A percentile compares a stretch with the other conserved stretches of the same genome.
These are phyloP conservation scores for Rhagophthalmus giganteus DNA, from an alignment of 2,888 invertebrate species.

Conservation along the genomic window DNA sequence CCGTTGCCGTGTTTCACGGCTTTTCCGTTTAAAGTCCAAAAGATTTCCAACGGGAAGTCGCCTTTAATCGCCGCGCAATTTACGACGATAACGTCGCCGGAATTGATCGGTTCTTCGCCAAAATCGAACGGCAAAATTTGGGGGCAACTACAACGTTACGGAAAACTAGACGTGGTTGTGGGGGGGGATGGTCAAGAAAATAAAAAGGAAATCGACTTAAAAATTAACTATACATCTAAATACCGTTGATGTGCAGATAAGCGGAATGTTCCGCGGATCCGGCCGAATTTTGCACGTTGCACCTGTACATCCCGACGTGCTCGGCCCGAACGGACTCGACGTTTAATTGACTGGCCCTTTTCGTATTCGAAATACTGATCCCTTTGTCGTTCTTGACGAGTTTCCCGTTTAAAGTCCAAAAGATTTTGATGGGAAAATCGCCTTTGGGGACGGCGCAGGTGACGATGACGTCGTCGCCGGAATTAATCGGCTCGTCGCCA, in stretches of 20 bases:
- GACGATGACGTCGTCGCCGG: conserved; percentile 67
- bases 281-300: conserved; percentile 73
- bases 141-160: conserved; percentile 2
- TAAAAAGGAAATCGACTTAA: conserved; percentile 70
- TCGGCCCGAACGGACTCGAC: conserved; percentile 71
- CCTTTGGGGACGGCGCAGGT: conserved; percentile 71
- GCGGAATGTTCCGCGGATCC: conserved; percentile 70
- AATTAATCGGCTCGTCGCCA: conserved; percentile 68
- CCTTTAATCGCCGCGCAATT: conserved; percentile 71
- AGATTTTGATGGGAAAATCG: conserved; percentile 71
- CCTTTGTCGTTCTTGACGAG: conserved; percentile 55
- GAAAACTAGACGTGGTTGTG: not conserved
- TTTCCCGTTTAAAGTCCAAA: conserved; percentile 75
- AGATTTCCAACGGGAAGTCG: conserved; percentile 71
- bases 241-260: conserved; percentile 73
- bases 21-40: conserved; percentile 73
- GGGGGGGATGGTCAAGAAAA: conserved; percentile 52
- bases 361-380: conserved; percentile 63
- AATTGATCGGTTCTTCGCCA: conserved; percentile 68
- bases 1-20: conserved; percentile 50
- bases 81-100: conserved; percentile 67
- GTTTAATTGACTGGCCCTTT: conserved; percentile 67
- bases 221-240: conserved; percentile 52
- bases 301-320: conserved; percentile 76
- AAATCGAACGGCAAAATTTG: conserved; percentile 71